Percentiles rank a stretch among this genome's conserved stretches.
phyloP scores from a whole-genome alignment of 2,888 invertebrate species.

The Drosophila macrospina region DNA sequence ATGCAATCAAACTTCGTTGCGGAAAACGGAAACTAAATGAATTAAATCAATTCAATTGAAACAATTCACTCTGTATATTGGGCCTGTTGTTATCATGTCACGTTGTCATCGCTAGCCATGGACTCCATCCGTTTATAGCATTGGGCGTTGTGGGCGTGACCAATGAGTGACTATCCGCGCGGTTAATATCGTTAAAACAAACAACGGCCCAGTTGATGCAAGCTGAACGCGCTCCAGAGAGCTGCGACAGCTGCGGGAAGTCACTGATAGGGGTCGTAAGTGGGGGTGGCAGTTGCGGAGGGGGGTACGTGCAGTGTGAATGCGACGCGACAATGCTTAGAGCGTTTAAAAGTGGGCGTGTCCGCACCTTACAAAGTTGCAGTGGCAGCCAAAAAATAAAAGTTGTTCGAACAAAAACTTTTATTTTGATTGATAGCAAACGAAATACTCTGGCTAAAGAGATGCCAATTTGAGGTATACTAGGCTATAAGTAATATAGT shows the following conservation, averaged over 20 bases:
- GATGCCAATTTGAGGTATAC: too few relatives aligned
- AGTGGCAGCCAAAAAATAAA: slow-evolving; percentile 4
- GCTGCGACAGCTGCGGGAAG: too few relatives aligned
- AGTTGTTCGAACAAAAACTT: neutral
- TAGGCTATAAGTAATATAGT: too few relatives aligned
- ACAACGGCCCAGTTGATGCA: slow-evolving; percentile 60
- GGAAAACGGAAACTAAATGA: too few relatives aligned
- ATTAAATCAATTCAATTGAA: too few relatives aligned
- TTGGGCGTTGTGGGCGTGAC: slow-evolving; percentile 62
- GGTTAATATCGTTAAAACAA: slow-evolving; percentile 68
- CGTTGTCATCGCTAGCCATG: slow-evolving; percentile 27
- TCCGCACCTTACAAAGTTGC: slow-evolving; percentile 30
- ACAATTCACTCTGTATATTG: neutral
- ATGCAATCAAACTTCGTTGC: too few relatives aligned
- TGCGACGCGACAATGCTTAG: slow-evolving; percentile 34
- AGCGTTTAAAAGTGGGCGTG: slow-evolving; percentile 51
- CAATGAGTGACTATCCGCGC: slow-evolving; percentile 52
- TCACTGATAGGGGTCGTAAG: too few relatives aligned
- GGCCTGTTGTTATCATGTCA: slow-evolving; percentile 6
- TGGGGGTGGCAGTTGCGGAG: too few relatives aligned
- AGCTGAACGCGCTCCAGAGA: slow-evolving; percentile 50
- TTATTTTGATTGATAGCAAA: neutral
- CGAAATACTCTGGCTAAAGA: slow-evolving; percentile 9
- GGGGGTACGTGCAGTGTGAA: slow-evolving; percentile 7
- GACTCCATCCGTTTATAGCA: slow-evolving; percentile 36